Evolutionary conservation across 2,113 vertebrate species (phyloP).

Genomic region (Lasiurus borealis): DNA sequence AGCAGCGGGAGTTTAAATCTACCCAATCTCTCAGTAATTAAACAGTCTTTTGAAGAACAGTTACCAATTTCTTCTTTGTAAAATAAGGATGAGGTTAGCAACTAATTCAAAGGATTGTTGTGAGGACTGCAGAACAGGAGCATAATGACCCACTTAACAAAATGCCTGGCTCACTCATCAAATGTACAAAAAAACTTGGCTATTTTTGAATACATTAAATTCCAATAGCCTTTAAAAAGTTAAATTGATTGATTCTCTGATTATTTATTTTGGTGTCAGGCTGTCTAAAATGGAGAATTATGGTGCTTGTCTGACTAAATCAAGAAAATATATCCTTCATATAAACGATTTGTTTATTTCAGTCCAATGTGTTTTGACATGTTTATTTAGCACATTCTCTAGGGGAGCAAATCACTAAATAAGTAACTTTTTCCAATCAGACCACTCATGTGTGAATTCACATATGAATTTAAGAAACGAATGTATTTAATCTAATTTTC

Average conservation of each 20-base stretch:
- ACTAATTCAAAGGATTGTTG: not conserved
- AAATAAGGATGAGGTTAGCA: not conserved
- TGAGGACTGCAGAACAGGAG: not conserved
- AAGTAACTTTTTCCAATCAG: not conserved
- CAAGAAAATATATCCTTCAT: not conserved
- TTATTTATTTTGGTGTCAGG: not conserved
- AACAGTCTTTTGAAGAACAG: not conserved
- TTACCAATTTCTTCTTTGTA: not conserved
- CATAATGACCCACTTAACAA: not conserved
- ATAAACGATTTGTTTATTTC: conserved; percentile 16
- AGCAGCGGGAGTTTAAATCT: not conserved
- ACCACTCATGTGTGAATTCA: not conserved
- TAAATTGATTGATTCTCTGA: conserved; percentile 4
- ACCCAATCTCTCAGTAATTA: not conserved
- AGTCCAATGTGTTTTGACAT: not conserved
- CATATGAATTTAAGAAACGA: not conserved
- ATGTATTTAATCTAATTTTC: not conserved
- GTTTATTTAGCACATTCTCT: not conserved
- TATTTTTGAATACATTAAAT: not conserved
- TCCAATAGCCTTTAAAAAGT: not conserved
- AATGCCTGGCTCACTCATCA: not conserved
- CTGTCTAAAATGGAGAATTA: not conserved
- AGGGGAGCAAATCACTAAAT: not conserved
- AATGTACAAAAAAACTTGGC: not conserved
- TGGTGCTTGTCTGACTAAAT: not conserved